These are phyloP conservation scores for Papilio helenus DNA, from an alignment of 1,140 invertebrate genomes.

Conservation along the genomic window DNA sequence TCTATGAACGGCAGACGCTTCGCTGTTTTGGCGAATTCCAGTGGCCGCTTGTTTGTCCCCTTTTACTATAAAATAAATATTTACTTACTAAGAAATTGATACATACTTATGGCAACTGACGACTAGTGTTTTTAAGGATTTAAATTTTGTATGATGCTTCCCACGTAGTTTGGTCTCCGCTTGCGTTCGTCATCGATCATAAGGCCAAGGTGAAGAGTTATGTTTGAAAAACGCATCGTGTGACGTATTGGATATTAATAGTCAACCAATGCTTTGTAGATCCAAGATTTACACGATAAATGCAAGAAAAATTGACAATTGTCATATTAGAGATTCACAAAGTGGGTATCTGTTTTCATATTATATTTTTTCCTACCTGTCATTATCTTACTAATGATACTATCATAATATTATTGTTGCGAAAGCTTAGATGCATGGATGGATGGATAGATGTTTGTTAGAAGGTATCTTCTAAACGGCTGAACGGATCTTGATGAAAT, in stretches of 20 bases:
- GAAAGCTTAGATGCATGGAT: no score
- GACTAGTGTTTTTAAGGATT: background rate
- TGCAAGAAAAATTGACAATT: background rate
- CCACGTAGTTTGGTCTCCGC: background rate
- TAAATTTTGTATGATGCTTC: background rate
- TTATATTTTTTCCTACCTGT: no score
- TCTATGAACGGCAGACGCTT: no score
- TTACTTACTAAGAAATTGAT: background rate
- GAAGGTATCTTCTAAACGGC: no score
- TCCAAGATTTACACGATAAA: background rate
- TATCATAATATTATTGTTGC: no score
- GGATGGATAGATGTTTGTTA: no score
- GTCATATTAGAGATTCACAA: background rate
- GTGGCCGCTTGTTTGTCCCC: no score
- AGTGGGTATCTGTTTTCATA: background rate
- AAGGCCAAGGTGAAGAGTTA: constrained; percentile 11
- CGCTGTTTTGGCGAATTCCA: no score
- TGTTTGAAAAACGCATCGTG: background rate
- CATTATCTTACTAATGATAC: no score
- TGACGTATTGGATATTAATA: background rate
- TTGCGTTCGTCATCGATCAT: background rate
- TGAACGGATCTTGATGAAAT: no score
- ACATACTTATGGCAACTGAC: background rate
- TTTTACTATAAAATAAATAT: no score
- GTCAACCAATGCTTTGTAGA: background rate